These are phyloP conservation scores for Chascanopsetta lugubris DNA, from an alignment of 2,113 vertebrate genomes.

Conservation along the genomic window DNA sequence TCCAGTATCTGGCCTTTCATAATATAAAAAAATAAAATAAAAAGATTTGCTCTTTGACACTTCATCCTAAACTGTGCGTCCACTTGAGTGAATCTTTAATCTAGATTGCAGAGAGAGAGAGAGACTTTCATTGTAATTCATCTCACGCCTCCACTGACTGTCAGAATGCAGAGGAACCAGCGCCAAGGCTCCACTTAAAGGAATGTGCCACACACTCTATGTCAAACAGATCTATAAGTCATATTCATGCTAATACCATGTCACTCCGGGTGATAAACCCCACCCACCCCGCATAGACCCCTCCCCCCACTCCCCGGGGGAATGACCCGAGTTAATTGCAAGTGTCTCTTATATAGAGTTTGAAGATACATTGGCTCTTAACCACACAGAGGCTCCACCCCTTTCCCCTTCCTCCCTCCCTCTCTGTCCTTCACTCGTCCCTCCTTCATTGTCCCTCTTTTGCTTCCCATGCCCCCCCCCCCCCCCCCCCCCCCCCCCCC, in stretches of 20 bases:
- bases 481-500: conserved; percentile 35
- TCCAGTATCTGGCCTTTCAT: not conserved
- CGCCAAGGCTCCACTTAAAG: conserved; percentile 61
- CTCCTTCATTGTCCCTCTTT: conserved; percentile 31
- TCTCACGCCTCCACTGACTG: conserved; percentile 50
- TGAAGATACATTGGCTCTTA: conserved; percentile 28
- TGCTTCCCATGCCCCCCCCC: conserved; percentile 45
- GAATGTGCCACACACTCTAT: conserved; percentile 37
- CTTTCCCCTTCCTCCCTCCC: not conserved
- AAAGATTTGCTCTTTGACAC: not conserved
- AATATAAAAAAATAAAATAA: conserved; percentile 2
- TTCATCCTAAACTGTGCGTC: conserved; percentile 23
- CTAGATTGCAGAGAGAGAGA: conserved; percentile 53
- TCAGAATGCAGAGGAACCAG: conserved; percentile 51
- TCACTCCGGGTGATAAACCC: conserved; percentile 18
- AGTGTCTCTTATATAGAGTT: not conserved
- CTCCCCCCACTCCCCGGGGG: too few relatives aligned
- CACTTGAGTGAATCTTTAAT: conserved; percentile 61
- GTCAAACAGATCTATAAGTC: conserved; percentile 33
- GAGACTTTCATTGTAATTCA: conserved; percentile 68
- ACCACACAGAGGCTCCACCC: not conserved
- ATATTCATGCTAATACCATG: conserved; percentile 42
- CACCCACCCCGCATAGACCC: conserved; percentile 21
- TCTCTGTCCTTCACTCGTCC: conserved; percentile 36
- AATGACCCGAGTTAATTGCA: conserved; percentile 20